Evolutionary conservation across 2,888 invertebrate genomes (phyloP).

Genomic region (Lasioglossum malachurum): DNA sequence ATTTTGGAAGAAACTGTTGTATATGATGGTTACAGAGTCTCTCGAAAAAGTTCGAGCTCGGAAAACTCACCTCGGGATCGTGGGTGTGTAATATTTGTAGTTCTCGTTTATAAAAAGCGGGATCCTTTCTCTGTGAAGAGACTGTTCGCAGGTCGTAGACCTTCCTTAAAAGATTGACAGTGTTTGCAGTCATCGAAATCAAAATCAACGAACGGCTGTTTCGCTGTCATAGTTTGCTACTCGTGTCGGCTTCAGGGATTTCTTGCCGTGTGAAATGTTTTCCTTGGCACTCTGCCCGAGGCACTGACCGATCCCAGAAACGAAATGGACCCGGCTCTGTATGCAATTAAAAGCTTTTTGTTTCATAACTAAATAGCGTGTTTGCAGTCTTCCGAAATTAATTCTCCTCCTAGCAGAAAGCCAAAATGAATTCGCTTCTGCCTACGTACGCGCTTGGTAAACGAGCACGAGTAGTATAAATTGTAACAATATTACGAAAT

Average conservation of each 20-base stretch:
- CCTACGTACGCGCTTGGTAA: background rate
- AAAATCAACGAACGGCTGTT: constrained; percentile 14
- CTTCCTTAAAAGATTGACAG: constrained; percentile 17
- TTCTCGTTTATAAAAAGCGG: background rate
- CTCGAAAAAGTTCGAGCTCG: background rate
- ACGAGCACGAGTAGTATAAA: background rate
- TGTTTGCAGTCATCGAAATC: constrained; percentile 24
- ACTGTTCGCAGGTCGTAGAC: background rate
- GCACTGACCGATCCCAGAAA: constrained; percentile 7
- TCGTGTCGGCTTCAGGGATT: constrained; percentile 14
- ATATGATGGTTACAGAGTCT: background rate
- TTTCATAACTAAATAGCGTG: constrained; percentile 1
- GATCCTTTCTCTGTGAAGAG: background rate
- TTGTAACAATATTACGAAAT: background rate
- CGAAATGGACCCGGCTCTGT: constrained; percentile 1
- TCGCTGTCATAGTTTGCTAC: constrained; percentile 13
- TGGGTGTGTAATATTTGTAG: background rate
- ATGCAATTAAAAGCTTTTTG: background rate
- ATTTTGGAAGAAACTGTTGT: constrained; percentile 10
- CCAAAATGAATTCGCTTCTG: background rate
- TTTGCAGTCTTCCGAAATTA: background rate
- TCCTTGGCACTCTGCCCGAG: constrained; percentile 9
- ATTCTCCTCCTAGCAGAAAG: background rate
- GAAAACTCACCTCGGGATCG: background rate
- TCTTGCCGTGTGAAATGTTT: constrained; percentile 29